Evolutionary conservation across 2,113 vertebrate species (phyloP).

Genomic region (Athene noctua): DNA sequence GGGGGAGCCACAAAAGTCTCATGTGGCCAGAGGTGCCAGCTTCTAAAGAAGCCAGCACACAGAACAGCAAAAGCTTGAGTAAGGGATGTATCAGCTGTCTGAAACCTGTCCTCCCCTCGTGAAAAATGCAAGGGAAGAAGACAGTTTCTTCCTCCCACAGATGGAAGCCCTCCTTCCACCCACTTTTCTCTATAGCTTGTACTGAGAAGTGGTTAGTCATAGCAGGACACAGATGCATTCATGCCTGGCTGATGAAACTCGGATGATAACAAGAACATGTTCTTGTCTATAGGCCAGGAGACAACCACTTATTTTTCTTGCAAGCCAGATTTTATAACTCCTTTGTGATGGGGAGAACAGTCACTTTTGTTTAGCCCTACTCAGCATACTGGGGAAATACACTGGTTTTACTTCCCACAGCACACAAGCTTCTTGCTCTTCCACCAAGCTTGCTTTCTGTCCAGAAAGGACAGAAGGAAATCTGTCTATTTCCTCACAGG

Average conservation of each 20-base stretch:
- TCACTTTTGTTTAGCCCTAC: not conserved
- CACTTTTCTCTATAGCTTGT: not conserved
- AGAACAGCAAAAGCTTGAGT: not conserved
- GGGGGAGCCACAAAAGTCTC: not conserved
- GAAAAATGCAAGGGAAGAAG: not conserved
- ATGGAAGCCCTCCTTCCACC: not conserved
- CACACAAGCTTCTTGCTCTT: not conserved
- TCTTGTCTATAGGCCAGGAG: not conserved
- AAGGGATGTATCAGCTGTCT: not conserved
- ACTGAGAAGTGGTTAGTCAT: slow-evolving; percentile 22
- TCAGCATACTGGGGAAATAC: not conserved
- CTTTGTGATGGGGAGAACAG: not conserved
- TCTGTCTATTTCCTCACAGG: not conserved
- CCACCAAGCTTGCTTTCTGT: not conserved
- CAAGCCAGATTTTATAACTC: not conserved
- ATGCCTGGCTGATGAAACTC: not conserved
- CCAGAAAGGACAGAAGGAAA: not conserved
- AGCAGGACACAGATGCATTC: not conserved
- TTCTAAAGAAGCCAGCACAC: not conserved
- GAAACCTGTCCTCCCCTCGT: not conserved
- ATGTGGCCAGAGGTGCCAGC: not conserved
- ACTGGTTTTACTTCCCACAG: not conserved
- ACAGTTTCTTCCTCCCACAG: not conserved
- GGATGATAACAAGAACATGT: not conserved
- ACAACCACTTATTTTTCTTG: not conserved